phyloP scores from a whole-genome alignment of 2,113 vertebrate species.

The Melierax canorus region DNA sequence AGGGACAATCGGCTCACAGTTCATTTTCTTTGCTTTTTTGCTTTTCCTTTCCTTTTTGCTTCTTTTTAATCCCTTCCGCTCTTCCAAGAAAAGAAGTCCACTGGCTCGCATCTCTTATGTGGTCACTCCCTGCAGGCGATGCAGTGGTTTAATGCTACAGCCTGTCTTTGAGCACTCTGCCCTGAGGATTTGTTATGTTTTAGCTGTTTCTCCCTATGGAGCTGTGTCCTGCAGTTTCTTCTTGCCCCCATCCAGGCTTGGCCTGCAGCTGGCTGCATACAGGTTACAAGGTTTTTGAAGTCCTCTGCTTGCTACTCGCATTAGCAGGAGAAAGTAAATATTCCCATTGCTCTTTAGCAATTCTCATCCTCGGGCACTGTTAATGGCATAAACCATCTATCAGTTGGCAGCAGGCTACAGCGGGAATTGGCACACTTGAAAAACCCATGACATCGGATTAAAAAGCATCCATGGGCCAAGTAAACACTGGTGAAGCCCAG shows the following conservation, averaged over 20 bases:
- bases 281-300: background rate
- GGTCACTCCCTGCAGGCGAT: background rate
- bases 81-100: background rate
- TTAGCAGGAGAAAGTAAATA: constrained; percentile 26
- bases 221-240: background rate
- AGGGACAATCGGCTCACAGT: background rate
- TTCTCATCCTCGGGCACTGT: background rate
- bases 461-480: background rate
- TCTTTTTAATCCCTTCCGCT: background rate
- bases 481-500: background rate
- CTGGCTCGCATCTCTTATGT: rapidly evolving
- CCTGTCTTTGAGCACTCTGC: background rate
- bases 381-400: constrained; percentile 3
- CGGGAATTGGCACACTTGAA: background rate
- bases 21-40: background rate
- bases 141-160: background rate
- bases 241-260: background rate
- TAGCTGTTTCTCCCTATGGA: background rate
- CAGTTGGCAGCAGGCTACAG: background rate
- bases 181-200: background rate
- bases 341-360: constrained; percentile 17
- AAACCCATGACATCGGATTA: background rate
- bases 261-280: background rate
- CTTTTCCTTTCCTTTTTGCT: background rate
- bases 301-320: background rate